Base-by-base conservation (phyloP, 2,797 vertebrate genomes). In the Gorsachius magnificus region DNA sequence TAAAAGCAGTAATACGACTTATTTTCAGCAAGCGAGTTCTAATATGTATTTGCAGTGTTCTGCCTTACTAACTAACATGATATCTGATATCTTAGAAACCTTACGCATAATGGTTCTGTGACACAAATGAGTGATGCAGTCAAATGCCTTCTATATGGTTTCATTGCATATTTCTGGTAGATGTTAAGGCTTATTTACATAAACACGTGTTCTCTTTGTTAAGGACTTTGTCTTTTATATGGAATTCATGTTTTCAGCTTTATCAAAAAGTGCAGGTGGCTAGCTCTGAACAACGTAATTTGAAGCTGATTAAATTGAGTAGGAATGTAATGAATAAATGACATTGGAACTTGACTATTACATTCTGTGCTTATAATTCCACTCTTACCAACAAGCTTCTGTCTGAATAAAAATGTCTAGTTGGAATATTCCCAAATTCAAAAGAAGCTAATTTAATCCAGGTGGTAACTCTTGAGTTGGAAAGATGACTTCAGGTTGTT, bases 241-340 rank as follows among this genome's bases (percentile, higher is more conserved):
- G 31, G n/a, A 36, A 58, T 74, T 66, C 2, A 3, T 68, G 51
- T 82, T 95, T 94, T 92, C 29, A 72, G 21, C 57, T 88, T 82
- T 87, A 90, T 91, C 80, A 92, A 69, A 66, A 85, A 64, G 25
- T 79, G n/a, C 88, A 95, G 74, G 58, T 84, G 38, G 41, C 51
- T 51, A 63, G 16, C 50, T 85, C 28, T 46, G 74, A 87, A 77
- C 29, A 87, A 68, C 14, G 2, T 65, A 48, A 86, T 92, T 80
- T 86, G 46, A 93, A 95, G 31, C 35, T 93, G 77, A 79, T 93
- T 83, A 77, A 94, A 80, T 48, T 64, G 66, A 66, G 35, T 82
- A 64, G 63, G 91, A 94, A 66, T 56, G 16, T 79, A 76, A 84
- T 53, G 66, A 87, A 74, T 72, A 79, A 65, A 77, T 76, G 24